Base-by-base conservation (phyloP, 1,140 invertebrate genomes). In the Drosophila nikananu region DNA sequence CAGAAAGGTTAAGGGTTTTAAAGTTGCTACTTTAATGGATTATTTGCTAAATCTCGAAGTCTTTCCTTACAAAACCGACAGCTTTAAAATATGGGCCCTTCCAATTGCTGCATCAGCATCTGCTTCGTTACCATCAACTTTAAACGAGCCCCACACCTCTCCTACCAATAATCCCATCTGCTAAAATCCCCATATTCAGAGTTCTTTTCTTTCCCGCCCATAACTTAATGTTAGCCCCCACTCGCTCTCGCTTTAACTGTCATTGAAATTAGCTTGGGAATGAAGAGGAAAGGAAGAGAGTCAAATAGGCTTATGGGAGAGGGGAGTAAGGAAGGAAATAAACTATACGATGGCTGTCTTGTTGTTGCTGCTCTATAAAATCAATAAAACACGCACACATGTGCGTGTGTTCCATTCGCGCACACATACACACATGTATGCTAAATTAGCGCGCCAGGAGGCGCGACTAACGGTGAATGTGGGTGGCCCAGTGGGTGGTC, bases 351-450 rank as follows among this genome's bases (percentile, higher is more conserved):
- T 62, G 63, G 39, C 49, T 72, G 73, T 30, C 65, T 70, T 61
- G 32, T 37, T 54, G 27, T 70, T 81, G 81, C 67, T 77, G 72
- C 64, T 81, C 60, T 72, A 89, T 77, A 84, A 89, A 89, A 89
- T 89, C 84, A 78, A 89, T 89, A 89, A 60, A 73, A 72, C 66
- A 48, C 70, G 27, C 66, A 71, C 86, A 89, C 86, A 81, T 79
- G 74, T 77, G 81, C 74, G 68, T 58, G 35, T 57, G 35, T 19
- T 30, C 17, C 72, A 63, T 60, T 64, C 62, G 41, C 48, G 42
- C 30, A 37, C 35, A 55, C 12, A 42, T 12, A 23, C 19, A 23
- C 37, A 44, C 46, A 70, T 72, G 58, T 61, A 73, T 61, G 71
- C 71, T 52, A 73, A 73, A 73, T 73, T 73, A 73, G 67, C 67